Base-by-base conservation (phyloP, 2,888 invertebrate genomes). In the Cerceris rybyensis region DNA sequence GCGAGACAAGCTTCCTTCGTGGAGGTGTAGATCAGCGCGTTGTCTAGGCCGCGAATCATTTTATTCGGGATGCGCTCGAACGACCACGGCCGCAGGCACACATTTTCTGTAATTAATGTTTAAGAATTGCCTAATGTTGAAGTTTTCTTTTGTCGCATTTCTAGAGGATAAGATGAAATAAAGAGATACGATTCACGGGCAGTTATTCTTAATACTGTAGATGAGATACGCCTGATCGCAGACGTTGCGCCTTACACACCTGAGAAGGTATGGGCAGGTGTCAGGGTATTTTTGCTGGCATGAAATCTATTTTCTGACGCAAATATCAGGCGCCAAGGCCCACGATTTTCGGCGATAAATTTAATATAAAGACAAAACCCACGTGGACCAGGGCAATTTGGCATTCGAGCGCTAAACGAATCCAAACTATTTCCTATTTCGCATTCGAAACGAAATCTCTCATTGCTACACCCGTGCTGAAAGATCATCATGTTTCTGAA, bases 11-110 rank as follows among this genome's bases (percentile, higher is more conserved):
- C 97, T 93, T 98, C 98, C 93, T 98, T 98, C 73, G 98, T 98
- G 61, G 98, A 97, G 0, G 98, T 97, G 93, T 98, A 98, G 92
- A 98, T 97, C 78, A 98, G 94, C 50, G 98, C 97, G 90, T 98
- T 98, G 93, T 98, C 98, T 88, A 97, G 94, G 0, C 98, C 98
- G 52, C 97, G 95, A 75, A 98, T 96, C 93, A 98, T 96, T 93
- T 98, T 98, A 92, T 98, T 98, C 5, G 98, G 98, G 55, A 98
- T 97, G 60, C 98, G 94, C 93, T 98, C 98, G 93, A 98, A 98
- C 54, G 98, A 95, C 98, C 98, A 98, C 49, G 98, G 98, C 79
- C 98, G 94, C 85, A 97, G 94, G 91, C 98, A 98, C 6, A 98
- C 97, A 91, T 97, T 98, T 91, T 98, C 98, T 94, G 92, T 7